Percentiles rank a stretch among this genome's conserved stretches.
phyloP scores from a whole-genome alignment of 2,113 vertebrate genomes.

The Oostethus manadensis region DNA sequence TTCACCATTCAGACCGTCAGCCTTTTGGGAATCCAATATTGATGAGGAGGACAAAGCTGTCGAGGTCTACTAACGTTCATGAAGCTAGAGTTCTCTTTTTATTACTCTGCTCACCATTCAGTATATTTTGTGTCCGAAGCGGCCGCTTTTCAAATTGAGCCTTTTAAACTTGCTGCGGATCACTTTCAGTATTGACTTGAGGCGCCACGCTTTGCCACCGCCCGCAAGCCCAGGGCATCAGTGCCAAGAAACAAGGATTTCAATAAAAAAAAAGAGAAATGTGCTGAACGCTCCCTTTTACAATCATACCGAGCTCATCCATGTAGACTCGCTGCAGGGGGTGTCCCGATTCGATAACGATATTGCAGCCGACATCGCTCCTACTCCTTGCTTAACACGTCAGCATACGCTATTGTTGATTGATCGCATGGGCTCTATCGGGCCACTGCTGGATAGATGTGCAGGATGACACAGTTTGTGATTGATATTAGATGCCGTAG shows the following conservation, averaged over 20 bases:
- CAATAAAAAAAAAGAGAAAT: not conserved
- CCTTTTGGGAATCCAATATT: conserved; percentile 15
- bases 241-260: not conserved
- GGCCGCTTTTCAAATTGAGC: conserved; percentile 1
- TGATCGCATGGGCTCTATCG: too few species aligned
- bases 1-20: conserved; percentile 7
- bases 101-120: not conserved
- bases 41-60: conserved; percentile 15
- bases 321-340: too few species aligned
- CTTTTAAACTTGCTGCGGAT: not conserved
- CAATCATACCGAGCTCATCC: too few species aligned
- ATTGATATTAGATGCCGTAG: too few species aligned
- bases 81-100: not conserved
- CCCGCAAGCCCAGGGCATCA: not conserved
- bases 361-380: too few species aligned
- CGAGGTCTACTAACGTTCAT: conserved; percentile 10
- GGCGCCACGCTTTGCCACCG: not conserved
- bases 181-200: not conserved
- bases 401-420: too few species aligned
- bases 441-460: too few species aligned
- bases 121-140: not conserved
- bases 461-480: too few species aligned
- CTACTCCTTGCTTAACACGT: too few species aligned
- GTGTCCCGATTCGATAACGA: too few species aligned
- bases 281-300: not conserved